These are phyloP conservation scores for Ascaphus truei DNA, from an alignment of 2,113 vertebrate species.

Conservation along the genomic window DNA sequence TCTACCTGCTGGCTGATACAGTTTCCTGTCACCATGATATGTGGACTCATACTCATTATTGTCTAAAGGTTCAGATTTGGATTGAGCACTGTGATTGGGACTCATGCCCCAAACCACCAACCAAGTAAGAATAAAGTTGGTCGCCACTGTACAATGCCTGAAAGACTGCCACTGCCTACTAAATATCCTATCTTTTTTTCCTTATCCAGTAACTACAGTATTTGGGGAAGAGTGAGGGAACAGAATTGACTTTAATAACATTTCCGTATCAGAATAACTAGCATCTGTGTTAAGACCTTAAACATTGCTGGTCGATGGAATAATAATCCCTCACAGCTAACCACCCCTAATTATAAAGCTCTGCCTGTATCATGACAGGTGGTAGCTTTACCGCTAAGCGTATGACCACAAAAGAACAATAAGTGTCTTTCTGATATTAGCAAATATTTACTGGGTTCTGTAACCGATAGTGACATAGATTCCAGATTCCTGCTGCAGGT, in stretches of 20 bases:
- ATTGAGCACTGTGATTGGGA: too few species aligned
- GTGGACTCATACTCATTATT: too few species aligned
- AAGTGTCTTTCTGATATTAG: neutral
- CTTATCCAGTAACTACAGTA: neutral
- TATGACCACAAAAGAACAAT: neutral
- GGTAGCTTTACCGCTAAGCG: neutral
- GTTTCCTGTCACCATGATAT: too few species aligned
- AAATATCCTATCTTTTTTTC: neutral
- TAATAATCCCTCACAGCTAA: neutral
- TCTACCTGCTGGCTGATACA: too few species aligned
- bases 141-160: too few species aligned
- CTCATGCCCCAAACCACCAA: too few species aligned
- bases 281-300: too few species aligned
- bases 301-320: too few species aligned
- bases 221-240: neutral
- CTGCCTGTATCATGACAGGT: conserved; percentile 16
- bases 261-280: too few species aligned
- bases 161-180: too few species aligned
- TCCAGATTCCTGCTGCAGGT: neutral
- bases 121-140: too few species aligned
- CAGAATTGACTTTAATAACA: neutral
- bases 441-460: conserved; percentile 18
- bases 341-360: neutral
- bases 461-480: conserved; percentile 17
- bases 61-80: too few species aligned